phyloP scores from a whole-genome alignment of 2,113 vertebrate genomes.

The Campylorhamphus procurvoides region DNA sequence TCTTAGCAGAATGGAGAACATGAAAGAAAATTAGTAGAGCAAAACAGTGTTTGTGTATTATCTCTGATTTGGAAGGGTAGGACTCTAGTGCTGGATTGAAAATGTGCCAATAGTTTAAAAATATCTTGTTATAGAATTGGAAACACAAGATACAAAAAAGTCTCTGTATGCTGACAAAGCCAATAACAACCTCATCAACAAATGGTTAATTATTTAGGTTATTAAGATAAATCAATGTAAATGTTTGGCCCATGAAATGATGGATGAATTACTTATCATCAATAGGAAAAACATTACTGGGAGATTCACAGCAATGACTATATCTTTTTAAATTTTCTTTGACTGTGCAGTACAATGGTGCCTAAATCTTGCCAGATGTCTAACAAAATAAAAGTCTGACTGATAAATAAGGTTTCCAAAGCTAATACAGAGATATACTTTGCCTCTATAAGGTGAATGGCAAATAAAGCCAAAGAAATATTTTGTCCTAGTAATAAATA shows the following conservation, averaged over 20 bases:
- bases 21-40: neutral
- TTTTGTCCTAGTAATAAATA: neutral
- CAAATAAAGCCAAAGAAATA: neutral
- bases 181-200: neutral
- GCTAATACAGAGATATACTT: neutral
- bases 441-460: neutral
- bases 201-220: neutral
- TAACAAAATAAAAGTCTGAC: neutral
- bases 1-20: neutral
- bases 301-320: neutral
- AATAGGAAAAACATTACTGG: neutral
- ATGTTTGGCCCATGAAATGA: neutral
- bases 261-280: neutral
- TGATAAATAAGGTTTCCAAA: neutral
- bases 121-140: neutral
- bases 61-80: neutral
- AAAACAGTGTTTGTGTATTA: neutral
- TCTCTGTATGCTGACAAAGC: neutral
- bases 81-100: neutral
- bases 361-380: neutral
- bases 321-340: neutral
- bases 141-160: neutral
- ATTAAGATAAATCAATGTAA: neutral
- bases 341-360: neutral
- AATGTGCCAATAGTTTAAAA: neutral